Conservation (phyloP, 2,113 vertebrate genomes). For the Phyllopteryx taeniolatus region DNA sequence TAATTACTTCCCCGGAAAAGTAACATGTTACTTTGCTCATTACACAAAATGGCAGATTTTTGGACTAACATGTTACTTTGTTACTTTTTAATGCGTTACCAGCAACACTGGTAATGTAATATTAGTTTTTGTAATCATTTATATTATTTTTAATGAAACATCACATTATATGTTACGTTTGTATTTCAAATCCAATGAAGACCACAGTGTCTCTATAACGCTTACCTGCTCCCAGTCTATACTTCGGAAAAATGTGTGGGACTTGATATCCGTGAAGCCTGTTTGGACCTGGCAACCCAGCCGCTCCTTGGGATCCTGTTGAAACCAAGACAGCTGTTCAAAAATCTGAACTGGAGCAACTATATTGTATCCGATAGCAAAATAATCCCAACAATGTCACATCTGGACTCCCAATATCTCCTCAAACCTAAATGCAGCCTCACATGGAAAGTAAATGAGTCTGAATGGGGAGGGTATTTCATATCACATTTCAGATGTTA, state of each 20-base stretch:
- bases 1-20: too few species aligned
- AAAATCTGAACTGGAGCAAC: not conserved
- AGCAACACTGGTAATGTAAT: too few species aligned
- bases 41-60: too few species aligned
- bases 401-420: slow-evolving; percentile 1
- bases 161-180: not conserved
- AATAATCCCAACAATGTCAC: slow-evolving; percentile 8
- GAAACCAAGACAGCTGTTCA: slow-evolving; percentile 36
- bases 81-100: too few species aligned
- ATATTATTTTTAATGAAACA: not conserved
- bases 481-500: slow-evolving; percentile 2
- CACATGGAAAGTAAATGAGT: not conserved
- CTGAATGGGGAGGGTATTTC: not conserved
- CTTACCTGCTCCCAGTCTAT: slow-evolving; percentile 99
- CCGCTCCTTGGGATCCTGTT: slow-evolving; percentile 95
- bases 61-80: too few species aligned
- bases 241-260: slow-evolving; percentile 97
- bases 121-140: not conserved
- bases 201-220: not conserved
- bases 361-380: not conserved
- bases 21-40: too few species aligned
- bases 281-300: slow-evolving; percentile 93
- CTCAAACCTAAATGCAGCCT: slow-evolving; percentile 1
- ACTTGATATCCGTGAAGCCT: slow-evolving; percentile 94
- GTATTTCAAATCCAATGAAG: not conserved